A percentile compares a stretch with the other conserved stretches of the same genome.
These are phyloP conservation scores for Toxotes jaculatrix DNA, from an alignment of 2,113 vertebrate genomes.

Conservation along the genomic window DNA sequence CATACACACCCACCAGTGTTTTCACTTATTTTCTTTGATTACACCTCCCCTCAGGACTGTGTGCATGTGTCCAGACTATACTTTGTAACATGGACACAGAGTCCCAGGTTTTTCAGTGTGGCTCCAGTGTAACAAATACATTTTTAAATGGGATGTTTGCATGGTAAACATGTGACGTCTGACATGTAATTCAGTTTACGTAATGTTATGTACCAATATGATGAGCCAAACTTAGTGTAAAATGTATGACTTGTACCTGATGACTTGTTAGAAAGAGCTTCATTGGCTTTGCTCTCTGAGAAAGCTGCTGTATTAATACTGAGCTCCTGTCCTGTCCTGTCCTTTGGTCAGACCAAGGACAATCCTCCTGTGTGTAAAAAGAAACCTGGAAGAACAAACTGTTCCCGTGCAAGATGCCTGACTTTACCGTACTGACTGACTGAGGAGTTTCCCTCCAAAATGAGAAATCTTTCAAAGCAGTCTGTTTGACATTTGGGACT, in stretches of 20 bases:
- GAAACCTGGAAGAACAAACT: constrained; percentile 6
- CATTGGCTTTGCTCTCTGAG: background rate
- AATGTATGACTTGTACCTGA: too few species aligned
- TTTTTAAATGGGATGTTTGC: background rate
- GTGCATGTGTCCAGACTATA: background rate
- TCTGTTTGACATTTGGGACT: background rate
- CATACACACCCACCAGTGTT: background rate
- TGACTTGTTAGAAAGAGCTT: too few species aligned
- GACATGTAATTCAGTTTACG: too few species aligned
- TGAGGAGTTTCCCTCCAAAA: background rate
- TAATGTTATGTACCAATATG: too few species aligned
- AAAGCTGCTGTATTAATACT: background rate
- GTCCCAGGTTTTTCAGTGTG: too few species aligned
- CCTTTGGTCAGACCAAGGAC: background rate
- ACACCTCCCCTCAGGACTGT: background rate
- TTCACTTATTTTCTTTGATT: background rate
- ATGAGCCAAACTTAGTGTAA: too few species aligned
- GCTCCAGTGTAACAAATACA: background rate
- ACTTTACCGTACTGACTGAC: background rate
- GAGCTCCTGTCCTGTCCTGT: background rate
- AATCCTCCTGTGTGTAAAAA: background rate
- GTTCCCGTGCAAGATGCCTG: background rate
- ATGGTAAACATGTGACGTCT: too few species aligned
- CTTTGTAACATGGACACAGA: too few species aligned
- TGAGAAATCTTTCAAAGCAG: background rate